phyloP scores from a whole-genome alignment of 2,797 vertebrate species.

The Austrolebias charrua region DNA sequence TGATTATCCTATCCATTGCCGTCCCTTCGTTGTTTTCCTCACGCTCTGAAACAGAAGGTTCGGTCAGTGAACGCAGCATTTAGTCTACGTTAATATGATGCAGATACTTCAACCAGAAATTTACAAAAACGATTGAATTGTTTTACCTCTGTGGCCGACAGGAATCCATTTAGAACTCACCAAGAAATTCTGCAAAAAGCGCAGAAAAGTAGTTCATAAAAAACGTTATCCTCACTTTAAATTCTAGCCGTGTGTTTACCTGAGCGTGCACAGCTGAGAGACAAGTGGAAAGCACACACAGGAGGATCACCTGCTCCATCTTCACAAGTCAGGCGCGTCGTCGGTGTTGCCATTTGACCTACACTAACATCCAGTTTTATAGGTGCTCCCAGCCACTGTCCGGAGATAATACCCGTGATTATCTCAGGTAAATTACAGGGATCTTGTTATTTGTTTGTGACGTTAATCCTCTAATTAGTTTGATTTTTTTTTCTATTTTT shows the following conservation, averaged over 20 bases:
- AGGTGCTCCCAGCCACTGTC: conserved; percentile 58
- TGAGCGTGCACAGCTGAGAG: conserved; percentile 58
- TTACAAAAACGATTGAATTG: background rate
- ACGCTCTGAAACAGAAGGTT: conserved; percentile 49
- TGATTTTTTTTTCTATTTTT: conserved; percentile 57
- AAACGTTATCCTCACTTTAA: background rate
- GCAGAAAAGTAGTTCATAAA: conserved; percentile 6
- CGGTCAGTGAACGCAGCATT: conserved; percentile 12
- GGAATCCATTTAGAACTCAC: conserved; percentile 62
- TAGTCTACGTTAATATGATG: too few species aligned
- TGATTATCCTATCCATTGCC: conserved; percentile 80
- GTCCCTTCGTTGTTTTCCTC: conserved; percentile 48
- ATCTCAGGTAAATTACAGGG: conserved; percentile 61
- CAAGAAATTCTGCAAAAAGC: conserved; percentile 57
- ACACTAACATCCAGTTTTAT: conserved; percentile 69
- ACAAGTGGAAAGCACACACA: conserved; percentile 58
- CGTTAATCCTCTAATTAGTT: conserved; percentile 71
- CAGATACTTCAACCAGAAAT: background rate
- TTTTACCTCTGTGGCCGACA: conserved; percentile 62
- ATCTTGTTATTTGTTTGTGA: conserved; percentile 61
- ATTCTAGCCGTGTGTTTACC: conserved; percentile 57
- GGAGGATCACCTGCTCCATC: conserved; percentile 70
- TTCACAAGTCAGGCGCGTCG: conserved; percentile 49
- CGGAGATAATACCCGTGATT: conserved; percentile 66
- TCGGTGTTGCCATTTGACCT: conserved; percentile 60